A percentile compares a stretch with the other conserved stretches of the same genome.
Evolutionary conservation across 2,113 vertebrate species (phyloP).

Genomic region (Hippolais icterina): DNA sequence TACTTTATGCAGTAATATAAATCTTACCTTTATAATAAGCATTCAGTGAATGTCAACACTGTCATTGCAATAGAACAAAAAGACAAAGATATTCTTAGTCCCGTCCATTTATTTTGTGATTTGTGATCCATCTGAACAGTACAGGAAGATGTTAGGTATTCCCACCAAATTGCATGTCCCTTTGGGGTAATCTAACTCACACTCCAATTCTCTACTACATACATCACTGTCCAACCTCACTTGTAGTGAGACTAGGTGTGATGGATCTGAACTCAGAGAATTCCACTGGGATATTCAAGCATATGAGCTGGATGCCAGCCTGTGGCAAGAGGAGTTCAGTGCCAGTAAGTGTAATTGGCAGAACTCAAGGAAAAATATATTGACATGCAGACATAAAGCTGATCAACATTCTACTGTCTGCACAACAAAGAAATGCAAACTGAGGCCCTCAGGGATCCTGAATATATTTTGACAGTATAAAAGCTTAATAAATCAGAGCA

Average conservation of each 20-base stretch:
- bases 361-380: background rate
- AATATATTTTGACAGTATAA: conserved; percentile 3
- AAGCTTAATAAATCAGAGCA: background rate
- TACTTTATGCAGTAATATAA: background rate
- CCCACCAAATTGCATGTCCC: background rate
- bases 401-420: conserved; percentile 6
- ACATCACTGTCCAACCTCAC: conserved; percentile 32
- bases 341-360: background rate
- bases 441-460: background rate
- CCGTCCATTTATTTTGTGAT: conserved; percentile 20
- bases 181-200: conserved; percentile 36
- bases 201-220: conserved; percentile 20
- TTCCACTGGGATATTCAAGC: background rate
- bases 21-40: background rate
- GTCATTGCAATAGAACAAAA: background rate
- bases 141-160: conserved; percentile 7
- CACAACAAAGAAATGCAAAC: conserved; percentile 17
- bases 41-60: background rate
- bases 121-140: background rate
- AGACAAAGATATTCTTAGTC: conserved; percentile 10
- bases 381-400: background rate
- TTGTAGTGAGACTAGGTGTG: background rate
- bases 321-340: background rate
- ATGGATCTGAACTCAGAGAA: conserved; percentile 37
- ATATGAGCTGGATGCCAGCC: background rate